A percentile compares a stretch with the other conserved stretches of the same genome.
Evolutionary conservation across 2,888 invertebrate species (phyloP).

Genomic region (Parascotia fuliginaria): DNA sequence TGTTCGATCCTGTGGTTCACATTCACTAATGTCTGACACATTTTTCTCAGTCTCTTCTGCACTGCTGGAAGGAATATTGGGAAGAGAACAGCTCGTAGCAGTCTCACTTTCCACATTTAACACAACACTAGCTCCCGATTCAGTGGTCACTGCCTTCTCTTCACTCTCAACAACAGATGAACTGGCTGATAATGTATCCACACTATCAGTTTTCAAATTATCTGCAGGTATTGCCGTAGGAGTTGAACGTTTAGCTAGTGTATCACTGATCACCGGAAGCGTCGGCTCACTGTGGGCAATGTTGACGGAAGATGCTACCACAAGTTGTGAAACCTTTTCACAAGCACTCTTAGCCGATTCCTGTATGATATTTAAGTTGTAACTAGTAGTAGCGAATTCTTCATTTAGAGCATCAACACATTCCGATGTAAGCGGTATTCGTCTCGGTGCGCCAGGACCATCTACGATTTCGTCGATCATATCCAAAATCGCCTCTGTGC

Average conservation of each 20-base stretch:
- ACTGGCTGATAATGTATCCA: conserved; percentile 49
- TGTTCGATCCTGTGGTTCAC: conserved; percentile 71
- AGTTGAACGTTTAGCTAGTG: conserved; percentile 31
- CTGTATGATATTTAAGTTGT: conserved; percentile 33
- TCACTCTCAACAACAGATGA: conserved; percentile 27
- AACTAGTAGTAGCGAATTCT: conserved; percentile 27
- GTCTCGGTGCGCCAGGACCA: conserved; percentile 76
- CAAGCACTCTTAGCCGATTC: conserved; percentile 31
- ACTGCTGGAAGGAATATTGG: conserved; percentile 65
- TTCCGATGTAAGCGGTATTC: conserved; percentile 52
- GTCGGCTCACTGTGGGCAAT: conserved; percentile 55
- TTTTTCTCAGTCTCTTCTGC: conserved; percentile 61
- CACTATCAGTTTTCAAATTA: conserved; percentile 46
- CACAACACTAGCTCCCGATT: conserved; percentile 25
- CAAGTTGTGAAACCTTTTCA: conserved; percentile 24
- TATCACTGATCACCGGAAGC: conserved; percentile 11
- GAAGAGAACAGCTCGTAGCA: conserved; percentile 22
- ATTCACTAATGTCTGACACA: conserved; percentile 59
- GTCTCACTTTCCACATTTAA: conserved; percentile 31
- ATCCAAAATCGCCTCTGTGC: conserved; percentile 82
- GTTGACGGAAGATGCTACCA: conserved; percentile 38
- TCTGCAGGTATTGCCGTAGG: conserved; percentile 13
- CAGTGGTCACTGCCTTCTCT: conserved; percentile 21
- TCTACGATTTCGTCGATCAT: conserved; percentile 84
- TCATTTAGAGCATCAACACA: conserved; percentile 28